These are phyloP conservation scores for Apomyelois bistriatella DNA, from an alignment of 2,888 invertebrate species.

Conservation along the genomic window DNA sequence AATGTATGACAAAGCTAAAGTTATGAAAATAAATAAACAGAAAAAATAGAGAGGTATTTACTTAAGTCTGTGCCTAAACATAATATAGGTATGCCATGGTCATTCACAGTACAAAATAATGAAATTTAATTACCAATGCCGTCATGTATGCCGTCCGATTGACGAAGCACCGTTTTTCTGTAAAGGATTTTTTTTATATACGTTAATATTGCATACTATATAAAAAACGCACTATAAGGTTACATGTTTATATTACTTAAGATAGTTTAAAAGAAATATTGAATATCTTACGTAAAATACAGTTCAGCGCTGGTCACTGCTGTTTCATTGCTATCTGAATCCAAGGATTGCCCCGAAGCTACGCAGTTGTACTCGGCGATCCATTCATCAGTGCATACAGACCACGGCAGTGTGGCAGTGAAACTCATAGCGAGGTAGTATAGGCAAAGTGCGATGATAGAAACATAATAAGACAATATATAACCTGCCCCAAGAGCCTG, in stretches of 20 bases:
- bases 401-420: constrained; percentile 85
- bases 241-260: neutral
- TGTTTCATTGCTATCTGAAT: constrained; percentile 30
- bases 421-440: constrained; percentile 88
- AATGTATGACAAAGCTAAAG: no score
- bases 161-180: constrained; percentile 46
- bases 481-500: constrained; percentile 82
- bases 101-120: neutral
- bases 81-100: neutral
- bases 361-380: constrained; percentile 47
- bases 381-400: constrained; percentile 82
- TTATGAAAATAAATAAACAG: no score
- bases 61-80: neutral
- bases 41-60: no score
- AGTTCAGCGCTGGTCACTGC: constrained; percentile 78
- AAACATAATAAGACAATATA: constrained; percentile 88
- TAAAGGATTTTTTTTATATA: constrained; percentile 16
- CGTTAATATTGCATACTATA: no score
- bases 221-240: no score
- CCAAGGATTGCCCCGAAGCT: constrained; percentile 50
- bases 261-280: constrained; percentile 16
- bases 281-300: constrained; percentile 75
- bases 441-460: constrained; percentile 85
- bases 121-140: constrained; percentile 42
- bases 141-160: constrained; percentile 45